These are phyloP conservation scores for Maniola hyperantus DNA, from an alignment of 2,888 invertebrate genomes.

Conservation along the genomic window DNA sequence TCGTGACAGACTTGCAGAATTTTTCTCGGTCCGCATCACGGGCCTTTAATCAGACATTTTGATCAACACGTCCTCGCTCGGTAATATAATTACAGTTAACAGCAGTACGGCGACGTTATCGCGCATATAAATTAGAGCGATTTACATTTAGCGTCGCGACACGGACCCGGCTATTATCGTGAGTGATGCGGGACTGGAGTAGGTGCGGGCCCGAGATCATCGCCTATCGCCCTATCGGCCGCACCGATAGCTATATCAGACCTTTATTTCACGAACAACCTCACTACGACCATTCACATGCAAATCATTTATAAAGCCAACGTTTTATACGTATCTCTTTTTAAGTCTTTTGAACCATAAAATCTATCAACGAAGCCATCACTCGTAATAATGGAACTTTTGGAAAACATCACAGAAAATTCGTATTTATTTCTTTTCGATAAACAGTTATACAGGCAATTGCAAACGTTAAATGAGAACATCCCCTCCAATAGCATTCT, in stretches of 20 bases:
- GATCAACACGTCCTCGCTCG: conserved; percentile 81
- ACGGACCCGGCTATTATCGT: conserved; percentile 74
- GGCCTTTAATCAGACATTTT: conserved; percentile 76
- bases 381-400: not conserved
- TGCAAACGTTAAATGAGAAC: conserved; percentile 34
- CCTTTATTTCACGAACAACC: conserved; percentile 31
- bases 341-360: conserved; percentile 1
- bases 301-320: conserved; percentile 3
- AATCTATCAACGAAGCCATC: not conserved
- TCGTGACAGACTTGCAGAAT: conserved; percentile 45
- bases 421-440: conserved; percentile 19
- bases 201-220: conserved; percentile 67
- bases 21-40: conserved; percentile 65
- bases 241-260: conserved; percentile 39
- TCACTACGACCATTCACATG: conserved; percentile 19
- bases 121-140: conserved; percentile 81
- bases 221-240: conserved; percentile 42
- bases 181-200: conserved; percentile 77
- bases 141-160: conserved; percentile 80
- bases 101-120: conserved; percentile 81
- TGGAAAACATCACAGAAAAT: not conserved
- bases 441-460: conserved; percentile 27
- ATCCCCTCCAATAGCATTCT: conserved; percentile 38
- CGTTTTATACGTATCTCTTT: not conserved
- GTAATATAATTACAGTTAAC: conserved; percentile 82